Conservation (phyloP, 2,113 vertebrate genomes). For the Phodopus roborovskii region DNA sequence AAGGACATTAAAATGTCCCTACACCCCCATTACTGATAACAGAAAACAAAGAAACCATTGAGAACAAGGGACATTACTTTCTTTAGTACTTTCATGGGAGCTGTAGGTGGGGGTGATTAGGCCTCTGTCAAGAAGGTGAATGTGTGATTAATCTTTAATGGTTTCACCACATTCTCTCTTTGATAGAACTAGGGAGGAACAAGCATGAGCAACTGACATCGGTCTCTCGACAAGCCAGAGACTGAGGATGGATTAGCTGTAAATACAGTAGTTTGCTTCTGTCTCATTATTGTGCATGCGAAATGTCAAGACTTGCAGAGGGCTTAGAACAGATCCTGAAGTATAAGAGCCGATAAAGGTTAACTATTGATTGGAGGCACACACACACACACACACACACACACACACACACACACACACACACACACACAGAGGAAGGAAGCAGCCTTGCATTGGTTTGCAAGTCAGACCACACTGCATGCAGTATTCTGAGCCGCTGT, state of each 20-base stretch:
- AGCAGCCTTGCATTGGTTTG: background rate
- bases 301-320: background rate
- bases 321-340: background rate
- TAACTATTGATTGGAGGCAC: background rate
- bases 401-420: no score
- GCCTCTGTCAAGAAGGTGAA: background rate
- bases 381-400: no score
- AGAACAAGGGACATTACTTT: background rate
- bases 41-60: background rate
- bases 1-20: background rate
- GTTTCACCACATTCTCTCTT: background rate
- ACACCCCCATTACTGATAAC: background rate
- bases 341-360: background rate
- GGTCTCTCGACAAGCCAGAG: background rate
- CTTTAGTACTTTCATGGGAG: background rate
- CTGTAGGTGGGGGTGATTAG: background rate
- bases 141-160: background rate
- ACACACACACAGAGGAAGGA: background rate
- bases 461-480: background rate
- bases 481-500: background rate
- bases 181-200: conserved; percentile 3
- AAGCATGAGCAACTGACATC: background rate
- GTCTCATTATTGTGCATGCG: background rate
- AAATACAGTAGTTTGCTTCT: background rate
- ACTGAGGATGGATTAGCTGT: background rate